phyloP scores from a whole-genome alignment of 2,888 invertebrate genomes.

The Ectropis crepuscularia region DNA sequence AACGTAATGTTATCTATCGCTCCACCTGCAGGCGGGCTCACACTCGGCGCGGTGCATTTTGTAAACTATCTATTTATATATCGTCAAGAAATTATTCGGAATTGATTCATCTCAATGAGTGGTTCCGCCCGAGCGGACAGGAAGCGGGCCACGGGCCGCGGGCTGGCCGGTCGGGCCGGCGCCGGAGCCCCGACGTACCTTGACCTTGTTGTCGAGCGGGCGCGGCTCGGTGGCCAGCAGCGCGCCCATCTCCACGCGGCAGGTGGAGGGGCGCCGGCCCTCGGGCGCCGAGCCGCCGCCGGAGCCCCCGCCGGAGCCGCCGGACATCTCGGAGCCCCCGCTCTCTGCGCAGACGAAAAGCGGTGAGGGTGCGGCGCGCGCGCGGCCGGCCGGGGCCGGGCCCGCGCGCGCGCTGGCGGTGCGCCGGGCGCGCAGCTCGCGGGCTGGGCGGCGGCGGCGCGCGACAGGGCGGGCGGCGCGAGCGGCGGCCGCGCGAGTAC shows the following conservation, averaged over 20 bases:
- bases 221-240: conserved; percentile 88
- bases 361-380: conserved; percentile 52
- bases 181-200: conserved; percentile 79
- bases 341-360: conserved; percentile 68
- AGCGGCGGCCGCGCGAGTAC: conserved; percentile 48
- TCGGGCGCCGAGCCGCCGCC: conserved; percentile 54
- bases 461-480: conserved; percentile 35
- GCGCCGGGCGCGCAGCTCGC: conserved; percentile 36
- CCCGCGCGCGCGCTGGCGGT: conserved; percentile 61
- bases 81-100: no score
- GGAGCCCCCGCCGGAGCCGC: conserved; percentile 65
- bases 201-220: conserved; percentile 89
- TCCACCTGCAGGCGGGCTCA: no score
- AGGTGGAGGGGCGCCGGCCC: conserved; percentile 74
- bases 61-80: no score
- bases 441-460: conserved; percentile 35
- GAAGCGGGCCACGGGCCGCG: not conserved
- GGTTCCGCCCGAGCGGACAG: not conserved
- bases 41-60: no score
- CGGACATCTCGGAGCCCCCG: conserved; percentile 75
- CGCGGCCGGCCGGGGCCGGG: conserved; percentile 28
- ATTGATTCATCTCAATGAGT: no score
- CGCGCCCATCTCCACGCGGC: conserved; percentile 86
- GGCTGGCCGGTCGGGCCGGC: not conserved
- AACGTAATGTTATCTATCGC: no score